Evolutionary conservation across 2,888 invertebrate genomes (phyloP), one percentile per base, ranked within the genome.

Genomic region (Microctonus hyperodae): DNA sequence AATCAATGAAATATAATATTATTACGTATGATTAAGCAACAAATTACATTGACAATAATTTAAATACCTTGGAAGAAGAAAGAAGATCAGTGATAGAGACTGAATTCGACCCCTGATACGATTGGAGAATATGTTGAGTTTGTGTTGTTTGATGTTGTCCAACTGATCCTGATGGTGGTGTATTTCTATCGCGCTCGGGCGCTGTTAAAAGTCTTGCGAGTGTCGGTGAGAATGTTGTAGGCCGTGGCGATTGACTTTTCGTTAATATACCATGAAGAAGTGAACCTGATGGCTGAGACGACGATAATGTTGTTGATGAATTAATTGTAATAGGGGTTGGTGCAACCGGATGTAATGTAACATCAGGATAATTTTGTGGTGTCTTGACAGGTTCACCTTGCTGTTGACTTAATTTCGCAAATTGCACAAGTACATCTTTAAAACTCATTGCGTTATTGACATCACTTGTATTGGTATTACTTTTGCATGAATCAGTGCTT

Each of bases 141-240:
- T 79, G 73, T 23, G 77, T 68, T 53, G 73, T 74, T 67, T 79
- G 79, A 68, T 79, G 78, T 33, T 79, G 78, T 37, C 78, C 75
- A 3, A 53, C 22, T 33, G 79, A 73, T 37, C 78, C 72, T 2
- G 79, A 72, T n/a, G 79, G 72, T 0, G 83, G 75, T 37, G 78
- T 74, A 61, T 70, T 81, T 74, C 83, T 76, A 44, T 83, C 83
- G 72, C 85, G 78, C 71, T 86, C 86, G 7, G 86, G 86, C 68
- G 92, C 92, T 72, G 93, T 93, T 77, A 93, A 87, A 75, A 93
- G 88, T 84, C 92, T 88, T 73, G 93, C 93, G 84, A 93, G 87
- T 76, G 93, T 93, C 72, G 93, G 93, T 77, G 93, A 92, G 86
- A 90, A 92, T 77, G 90, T 89, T 75, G 90, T 88, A 75, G 88